phyloP scores from a whole-genome alignment of 2,888 invertebrate species.

The Micropterix aruncella region DNA sequence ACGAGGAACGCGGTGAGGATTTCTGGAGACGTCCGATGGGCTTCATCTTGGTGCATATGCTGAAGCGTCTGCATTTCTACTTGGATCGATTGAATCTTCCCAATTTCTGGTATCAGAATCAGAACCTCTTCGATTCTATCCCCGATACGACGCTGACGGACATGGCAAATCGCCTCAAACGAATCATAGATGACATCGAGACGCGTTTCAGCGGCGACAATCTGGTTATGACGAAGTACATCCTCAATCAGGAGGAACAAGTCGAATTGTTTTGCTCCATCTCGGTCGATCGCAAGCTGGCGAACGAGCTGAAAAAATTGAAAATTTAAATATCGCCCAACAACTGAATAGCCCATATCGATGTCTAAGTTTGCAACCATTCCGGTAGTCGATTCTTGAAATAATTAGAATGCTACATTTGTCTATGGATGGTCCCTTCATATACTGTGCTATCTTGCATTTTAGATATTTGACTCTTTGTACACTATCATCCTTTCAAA shows the following conservation, averaged over 20 bases:
- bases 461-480: too few species aligned
- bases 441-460: too few species aligned
- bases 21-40: neutral
- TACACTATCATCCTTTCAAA: too few species aligned
- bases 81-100: neutral
- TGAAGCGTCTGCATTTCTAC: neutral
- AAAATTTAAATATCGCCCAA: too few species aligned
- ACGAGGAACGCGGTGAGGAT: constrained; percentile 8
- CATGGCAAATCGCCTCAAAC: neutral
- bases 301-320: neutral
- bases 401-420: too few species aligned
- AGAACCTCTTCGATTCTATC: neutral
- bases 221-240: neutral
- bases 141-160: neutral
- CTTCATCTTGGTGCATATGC: neutral
- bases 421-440: too few species aligned
- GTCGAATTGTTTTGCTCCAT: neutral
- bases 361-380: too few species aligned
- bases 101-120: neutral
- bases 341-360: too few species aligned
- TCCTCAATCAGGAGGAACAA: neutral
- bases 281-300: neutral
- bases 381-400: too few species aligned
- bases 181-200: neutral
- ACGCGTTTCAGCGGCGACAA: neutral